A percentile compares a stretch with the other conserved stretches of the same genome.
phyloP scores from a whole-genome alignment of 2,888 invertebrate species.

The Beris morrisii region DNA sequence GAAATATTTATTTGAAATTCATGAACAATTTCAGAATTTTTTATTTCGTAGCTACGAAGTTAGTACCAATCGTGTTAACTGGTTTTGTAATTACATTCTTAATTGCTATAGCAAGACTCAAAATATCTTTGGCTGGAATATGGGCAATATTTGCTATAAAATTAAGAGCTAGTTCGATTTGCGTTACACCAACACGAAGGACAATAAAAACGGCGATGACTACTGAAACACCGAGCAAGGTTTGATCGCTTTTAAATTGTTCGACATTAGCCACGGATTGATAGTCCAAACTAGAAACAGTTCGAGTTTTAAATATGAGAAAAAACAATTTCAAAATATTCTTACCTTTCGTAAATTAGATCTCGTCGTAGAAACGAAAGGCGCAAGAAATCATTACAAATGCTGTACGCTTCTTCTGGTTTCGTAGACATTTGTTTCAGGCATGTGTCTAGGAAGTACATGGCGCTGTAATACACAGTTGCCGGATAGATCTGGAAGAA shows the following conservation, averaged over 20 bases:
- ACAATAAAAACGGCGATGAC: background rate
- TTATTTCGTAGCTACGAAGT: no score
- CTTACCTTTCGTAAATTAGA: background rate
- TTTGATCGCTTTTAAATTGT: background rate
- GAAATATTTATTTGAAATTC: no score
- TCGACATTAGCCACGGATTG: background rate
- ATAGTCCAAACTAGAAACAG: background rate
- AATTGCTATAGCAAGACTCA: background rate
- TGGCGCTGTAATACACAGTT: slow-evolving; percentile 1
- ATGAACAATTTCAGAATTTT: no score
- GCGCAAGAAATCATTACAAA: background rate
- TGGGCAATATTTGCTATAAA: no score
- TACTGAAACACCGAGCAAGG: background rate
- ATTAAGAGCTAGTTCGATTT: no score
- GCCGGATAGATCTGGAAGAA: slow-evolving; percentile 5
- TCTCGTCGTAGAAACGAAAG: background rate
- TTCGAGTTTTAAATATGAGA: background rate
- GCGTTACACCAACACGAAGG: no score
- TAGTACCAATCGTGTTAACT: no score
- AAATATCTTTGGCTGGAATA: background rate
- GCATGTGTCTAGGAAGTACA: slow-evolving; percentile 1
- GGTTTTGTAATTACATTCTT: no score
- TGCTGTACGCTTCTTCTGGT: background rate
- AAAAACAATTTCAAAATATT: background rate
- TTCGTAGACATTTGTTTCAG: background rate